Evolutionary conservation across 2,888 invertebrate species (phyloP).

Genomic region (Drosophila neotestacea): DNA sequence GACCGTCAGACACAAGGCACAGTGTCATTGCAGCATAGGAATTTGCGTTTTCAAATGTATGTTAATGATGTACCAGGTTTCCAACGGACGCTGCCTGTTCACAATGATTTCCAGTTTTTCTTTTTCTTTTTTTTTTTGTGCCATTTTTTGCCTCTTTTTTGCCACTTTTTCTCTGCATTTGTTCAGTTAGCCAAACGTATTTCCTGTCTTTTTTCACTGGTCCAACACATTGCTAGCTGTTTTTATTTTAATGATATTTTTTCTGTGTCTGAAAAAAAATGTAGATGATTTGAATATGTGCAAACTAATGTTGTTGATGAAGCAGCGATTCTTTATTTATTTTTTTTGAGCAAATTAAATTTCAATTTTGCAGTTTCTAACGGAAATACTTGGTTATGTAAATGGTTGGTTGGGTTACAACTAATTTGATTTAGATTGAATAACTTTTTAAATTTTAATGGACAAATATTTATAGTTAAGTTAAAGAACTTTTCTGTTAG

Average conservation of each 20-base stretch:
- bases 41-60: constrained; percentile 80
- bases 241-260: constrained; percentile 73
- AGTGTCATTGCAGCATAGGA: constrained; percentile 50
- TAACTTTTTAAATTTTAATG: constrained; percentile 28
- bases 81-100: constrained; percentile 16
- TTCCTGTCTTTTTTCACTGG: constrained; percentile 65
- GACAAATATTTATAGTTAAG: neutral
- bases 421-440: constrained; percentile 49
- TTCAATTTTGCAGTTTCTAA: constrained; percentile 66
- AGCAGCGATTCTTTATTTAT: constrained; percentile 33
- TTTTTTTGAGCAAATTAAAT: constrained; percentile 55
- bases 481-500: neutral
- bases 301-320: constrained; percentile 71
- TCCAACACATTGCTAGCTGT: constrained; percentile 62
- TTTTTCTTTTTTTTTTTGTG: neutral
- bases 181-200: constrained; percentile 68
- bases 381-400: constrained; percentile 51
- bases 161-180: neutral
- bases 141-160: neutral
- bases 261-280: constrained; percentile 8
- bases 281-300: constrained; percentile 72
- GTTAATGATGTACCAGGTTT: constrained; percentile 72
- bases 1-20: constrained; percentile 17
- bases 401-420: constrained; percentile 10
- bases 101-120: constrained; percentile 66